Evolutionary conservation across 2,113 vertebrate species (phyloP).

Genomic region (Pardalotus punctatus): DNA sequence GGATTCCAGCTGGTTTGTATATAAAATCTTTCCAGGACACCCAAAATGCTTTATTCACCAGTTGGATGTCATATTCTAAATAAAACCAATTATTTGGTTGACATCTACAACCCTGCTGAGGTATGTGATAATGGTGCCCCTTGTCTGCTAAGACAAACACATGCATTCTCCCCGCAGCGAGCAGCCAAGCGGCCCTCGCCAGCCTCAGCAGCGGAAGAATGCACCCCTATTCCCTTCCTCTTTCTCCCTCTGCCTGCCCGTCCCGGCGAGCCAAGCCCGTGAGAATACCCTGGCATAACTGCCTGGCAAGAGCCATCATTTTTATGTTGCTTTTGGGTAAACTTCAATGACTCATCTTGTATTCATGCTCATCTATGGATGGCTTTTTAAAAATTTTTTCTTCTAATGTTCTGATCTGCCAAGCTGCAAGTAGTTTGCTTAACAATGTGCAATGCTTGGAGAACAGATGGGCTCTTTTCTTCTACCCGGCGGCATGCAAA

Average conservation of each 20-base stretch:
- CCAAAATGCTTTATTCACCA: constrained; percentile 51
- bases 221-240: neutral
- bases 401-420: neutral
- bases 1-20: constrained; percentile 54
- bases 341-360: constrained; percentile 40
- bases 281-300: constrained; percentile 24
- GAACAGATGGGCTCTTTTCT: constrained; percentile 36
- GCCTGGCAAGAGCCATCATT: constrained; percentile 11
- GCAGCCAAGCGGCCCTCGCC: neutral
- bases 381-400: neutral
- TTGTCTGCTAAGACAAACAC: constrained; percentile 52
- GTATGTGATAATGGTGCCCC: constrained; percentile 55
- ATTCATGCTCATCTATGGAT: constrained; percentile 16
- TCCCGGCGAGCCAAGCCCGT: accelerated
- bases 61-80: constrained; percentile 14
- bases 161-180: neutral
- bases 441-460: neutral
- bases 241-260: neutral
- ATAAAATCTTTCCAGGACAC: constrained; percentile 53
- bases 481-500: neutral
- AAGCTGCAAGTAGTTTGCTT: neutral
- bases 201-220: neutral
- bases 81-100: constrained; percentile 51
- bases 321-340: constrained; percentile 48
- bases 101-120: constrained; percentile 36